Conservation (phyloP, 2,113 vertebrate species). For the Ivindomyrus marchei region DNA sequence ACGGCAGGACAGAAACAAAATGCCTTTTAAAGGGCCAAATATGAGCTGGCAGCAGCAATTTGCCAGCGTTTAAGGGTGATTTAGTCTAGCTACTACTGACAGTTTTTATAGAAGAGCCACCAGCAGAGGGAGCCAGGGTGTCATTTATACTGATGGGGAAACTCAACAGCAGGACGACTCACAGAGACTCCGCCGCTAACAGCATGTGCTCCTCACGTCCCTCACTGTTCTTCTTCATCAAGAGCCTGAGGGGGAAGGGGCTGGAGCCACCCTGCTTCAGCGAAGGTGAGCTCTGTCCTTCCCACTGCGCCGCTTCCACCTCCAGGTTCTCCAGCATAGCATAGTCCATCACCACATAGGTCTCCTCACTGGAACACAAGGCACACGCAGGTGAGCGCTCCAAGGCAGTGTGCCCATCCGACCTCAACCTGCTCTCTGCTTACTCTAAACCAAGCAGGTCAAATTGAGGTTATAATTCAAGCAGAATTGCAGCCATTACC, state of each 20-base stretch:
- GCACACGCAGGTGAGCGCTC: not conserved
- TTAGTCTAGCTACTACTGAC: not conserved
- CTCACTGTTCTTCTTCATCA: conserved; percentile 77
- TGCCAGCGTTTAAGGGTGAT: not conserved
- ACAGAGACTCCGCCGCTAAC: conserved; percentile 74
- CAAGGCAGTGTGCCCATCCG: not conserved
- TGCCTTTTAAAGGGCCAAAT: conserved; percentile 7
- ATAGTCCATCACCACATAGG: conserved; percentile 78
- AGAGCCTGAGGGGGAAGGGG: conserved; percentile 62
- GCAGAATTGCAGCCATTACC: not conserved
- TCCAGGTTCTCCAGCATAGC: conserved; percentile 72
- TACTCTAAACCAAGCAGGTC: not conserved
- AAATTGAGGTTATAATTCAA: not conserved
- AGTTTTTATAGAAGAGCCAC: not conserved
- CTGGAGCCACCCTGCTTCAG: conserved; percentile 39
- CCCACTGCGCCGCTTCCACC: conserved; percentile 51
- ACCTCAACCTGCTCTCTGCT: not conserved
- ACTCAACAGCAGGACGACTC: conserved; percentile 40
- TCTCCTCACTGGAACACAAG: conserved; percentile 69
- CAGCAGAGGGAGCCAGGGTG: not conserved
- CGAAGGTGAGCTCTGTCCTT: conserved; percentile 38
- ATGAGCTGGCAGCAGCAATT: not conserved
- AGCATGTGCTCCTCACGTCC: conserved; percentile 64
- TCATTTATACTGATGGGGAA: not conserved
- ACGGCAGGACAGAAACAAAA: conserved; percentile 23